Percentiles rank a stretch among this genome's conserved stretches.
phyloP scores from a whole-genome alignment of 2,888 invertebrate species.

The Stegophylla sp. region DNA sequence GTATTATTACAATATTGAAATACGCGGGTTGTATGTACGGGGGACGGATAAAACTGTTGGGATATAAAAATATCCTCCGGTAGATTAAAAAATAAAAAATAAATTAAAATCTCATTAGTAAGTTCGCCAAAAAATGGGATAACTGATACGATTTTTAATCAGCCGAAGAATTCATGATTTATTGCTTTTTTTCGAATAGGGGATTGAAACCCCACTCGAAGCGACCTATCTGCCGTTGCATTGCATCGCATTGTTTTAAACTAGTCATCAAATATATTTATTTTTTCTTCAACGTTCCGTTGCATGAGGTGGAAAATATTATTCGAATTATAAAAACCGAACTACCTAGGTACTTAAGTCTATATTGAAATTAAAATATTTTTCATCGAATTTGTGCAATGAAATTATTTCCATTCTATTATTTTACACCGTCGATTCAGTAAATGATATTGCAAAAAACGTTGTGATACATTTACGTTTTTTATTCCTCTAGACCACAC shows the following conservation, averaged over 20 bases:
- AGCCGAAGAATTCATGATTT: constrained; percentile 32
- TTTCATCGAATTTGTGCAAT: background rate
- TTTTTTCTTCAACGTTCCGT: background rate
- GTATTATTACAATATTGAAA: background rate
- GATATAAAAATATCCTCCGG: background rate
- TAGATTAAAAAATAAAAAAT: background rate
- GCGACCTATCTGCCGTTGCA: background rate
- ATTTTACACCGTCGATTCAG: too few species aligned
- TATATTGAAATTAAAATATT: background rate
- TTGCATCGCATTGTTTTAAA: background rate
- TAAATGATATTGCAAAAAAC: too few species aligned
- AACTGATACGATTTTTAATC: constrained; percentile 26
- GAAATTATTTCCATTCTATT: background rate
- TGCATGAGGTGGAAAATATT: background rate
- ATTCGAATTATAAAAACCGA: background rate
- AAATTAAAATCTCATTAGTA: constrained; percentile 36
- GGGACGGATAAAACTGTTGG: background rate
- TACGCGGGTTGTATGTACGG: background rate
- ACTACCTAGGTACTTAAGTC: background rate
- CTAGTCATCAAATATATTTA: background rate
- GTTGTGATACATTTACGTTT: too few species aligned
- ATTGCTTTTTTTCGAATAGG: constrained; percentile 23
- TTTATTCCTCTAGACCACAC: too few species aligned
- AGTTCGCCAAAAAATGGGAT: constrained; percentile 1
- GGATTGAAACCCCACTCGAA: background rate